These are phyloP conservation scores for Crotalus helleri DNA, from an alignment of 2,113 vertebrate genomes.

Conservation along the genomic window DNA sequence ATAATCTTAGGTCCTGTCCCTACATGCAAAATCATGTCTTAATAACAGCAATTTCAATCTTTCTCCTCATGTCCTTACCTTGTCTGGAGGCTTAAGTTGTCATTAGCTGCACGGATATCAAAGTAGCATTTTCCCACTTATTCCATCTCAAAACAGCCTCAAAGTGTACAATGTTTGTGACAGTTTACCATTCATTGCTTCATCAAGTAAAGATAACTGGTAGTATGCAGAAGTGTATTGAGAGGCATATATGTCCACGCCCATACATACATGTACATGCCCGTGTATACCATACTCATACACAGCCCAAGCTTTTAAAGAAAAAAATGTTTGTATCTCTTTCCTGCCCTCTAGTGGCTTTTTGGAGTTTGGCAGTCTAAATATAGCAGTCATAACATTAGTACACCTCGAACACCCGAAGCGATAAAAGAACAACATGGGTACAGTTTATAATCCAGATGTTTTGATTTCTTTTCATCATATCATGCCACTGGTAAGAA, in stretches of 20 bases:
- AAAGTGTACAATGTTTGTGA: not conserved
- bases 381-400: not conserved
- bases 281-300: not conserved
- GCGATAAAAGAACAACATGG: not conserved
- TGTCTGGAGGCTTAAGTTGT: not conserved
- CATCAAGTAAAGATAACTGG: not conserved
- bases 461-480: not conserved
- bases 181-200: not conserved
- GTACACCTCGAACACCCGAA: not conserved
- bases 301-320: not conserved
- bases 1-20: not conserved
- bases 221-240: not conserved
- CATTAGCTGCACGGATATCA: not conserved
- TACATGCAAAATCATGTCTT: not conserved
- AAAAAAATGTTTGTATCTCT: not conserved
- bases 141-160: not conserved
- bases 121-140: not conserved
- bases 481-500: slow-evolving; percentile 29
- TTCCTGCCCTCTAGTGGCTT: not conserved
- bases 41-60: not conserved
- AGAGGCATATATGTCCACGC: not conserved
- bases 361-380: not conserved
- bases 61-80: not conserved
- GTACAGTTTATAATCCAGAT: not conserved
- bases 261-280: not conserved